Percentiles rank a stretch among this genome's conserved stretches.
Conservation (phyloP, 2,888 invertebrate genomes). For the Drosophila paramelanica region DNA sequence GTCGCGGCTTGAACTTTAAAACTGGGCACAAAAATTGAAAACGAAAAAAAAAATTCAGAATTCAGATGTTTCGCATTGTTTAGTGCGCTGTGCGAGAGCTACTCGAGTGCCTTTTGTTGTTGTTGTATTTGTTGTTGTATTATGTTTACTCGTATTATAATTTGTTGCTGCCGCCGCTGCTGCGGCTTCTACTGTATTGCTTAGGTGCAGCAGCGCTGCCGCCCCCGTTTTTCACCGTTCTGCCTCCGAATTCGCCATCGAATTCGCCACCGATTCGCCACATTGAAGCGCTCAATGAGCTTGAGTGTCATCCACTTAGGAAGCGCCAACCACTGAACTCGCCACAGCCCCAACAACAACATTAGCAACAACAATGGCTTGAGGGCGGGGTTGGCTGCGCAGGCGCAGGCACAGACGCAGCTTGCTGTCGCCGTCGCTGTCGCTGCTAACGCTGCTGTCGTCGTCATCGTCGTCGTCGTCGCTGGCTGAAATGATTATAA, state of each 20-base stretch:
- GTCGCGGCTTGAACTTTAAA: constrained; percentile 80
- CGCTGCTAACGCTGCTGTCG: constrained; percentile 23
- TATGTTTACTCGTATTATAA: constrained; percentile 73
- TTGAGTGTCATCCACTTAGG: constrained; percentile 80
- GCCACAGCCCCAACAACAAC: constrained; percentile 52
- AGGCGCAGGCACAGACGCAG: constrained; percentile 47
- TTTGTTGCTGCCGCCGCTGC: constrained; percentile 40
- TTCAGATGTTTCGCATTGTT: constrained; percentile 75
- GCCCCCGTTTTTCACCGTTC: constrained; percentile 16
- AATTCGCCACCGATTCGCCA: constrained; percentile 22
- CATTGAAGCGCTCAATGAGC: constrained; percentile 69
- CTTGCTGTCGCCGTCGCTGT: constrained; percentile 53
- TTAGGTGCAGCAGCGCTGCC: constrained; percentile 69
- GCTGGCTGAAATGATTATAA: constrained; percentile 68
- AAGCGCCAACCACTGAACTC: constrained; percentile 79
- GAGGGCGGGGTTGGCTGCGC: constrained; percentile 42
- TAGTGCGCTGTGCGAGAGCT: constrained; percentile 61
- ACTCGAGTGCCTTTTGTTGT: constrained; percentile 38
- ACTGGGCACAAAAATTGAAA: constrained; percentile 70
- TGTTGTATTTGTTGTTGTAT: constrained; percentile 58
- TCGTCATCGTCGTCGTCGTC: constrained; percentile 7
- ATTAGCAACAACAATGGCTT: constrained; percentile 32
- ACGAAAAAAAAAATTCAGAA: constrained; percentile 51
- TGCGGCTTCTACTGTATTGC: constrained; percentile 18
- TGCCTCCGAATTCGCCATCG: constrained; percentile 7